phyloP scores from a whole-genome alignment of 2,888 invertebrate species.

The Cephus pulcher region DNA sequence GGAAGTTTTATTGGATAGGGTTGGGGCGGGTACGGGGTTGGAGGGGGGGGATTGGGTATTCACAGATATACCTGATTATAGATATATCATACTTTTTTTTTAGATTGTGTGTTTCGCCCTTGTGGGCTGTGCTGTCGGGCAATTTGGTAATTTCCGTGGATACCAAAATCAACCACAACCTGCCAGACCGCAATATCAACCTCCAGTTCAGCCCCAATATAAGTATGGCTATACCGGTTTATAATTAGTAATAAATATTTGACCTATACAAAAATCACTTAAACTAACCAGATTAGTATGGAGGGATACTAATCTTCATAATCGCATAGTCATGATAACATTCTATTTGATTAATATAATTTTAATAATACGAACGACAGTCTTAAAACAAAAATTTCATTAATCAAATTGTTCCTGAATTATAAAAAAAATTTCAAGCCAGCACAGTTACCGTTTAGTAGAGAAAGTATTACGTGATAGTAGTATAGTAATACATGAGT shows the following conservation, averaged over 20 bases:
- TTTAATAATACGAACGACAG: background rate
- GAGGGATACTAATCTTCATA: background rate
- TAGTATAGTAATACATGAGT: background rate
- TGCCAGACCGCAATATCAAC: conserved; percentile 43
- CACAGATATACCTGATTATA: background rate
- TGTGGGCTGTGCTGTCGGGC: conserved; percentile 50
- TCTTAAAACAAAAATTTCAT: background rate
- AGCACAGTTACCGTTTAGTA: background rate
- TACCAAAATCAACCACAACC: conserved; percentile 35
- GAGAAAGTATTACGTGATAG: background rate
- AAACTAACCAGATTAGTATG: background rate
- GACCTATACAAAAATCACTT: background rate
- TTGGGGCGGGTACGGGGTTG: too few species aligned
- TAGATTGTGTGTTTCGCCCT: conserved; percentile 52
- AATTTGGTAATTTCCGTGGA: conserved; percentile 47
- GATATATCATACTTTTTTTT: conserved; percentile 27
- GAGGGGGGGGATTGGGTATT: background rate
- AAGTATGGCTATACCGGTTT: background rate
- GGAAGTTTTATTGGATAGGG: background rate
- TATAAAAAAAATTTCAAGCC: background rate
- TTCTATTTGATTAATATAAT: background rate
- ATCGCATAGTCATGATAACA: background rate
- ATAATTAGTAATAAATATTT: conserved; percentile 4
- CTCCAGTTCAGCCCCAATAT: conserved; percentile 22
- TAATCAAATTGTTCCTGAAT: too few species aligned